Conservation (phyloP, 2,888 invertebrate genomes). For the Bombylius major region DNA sequence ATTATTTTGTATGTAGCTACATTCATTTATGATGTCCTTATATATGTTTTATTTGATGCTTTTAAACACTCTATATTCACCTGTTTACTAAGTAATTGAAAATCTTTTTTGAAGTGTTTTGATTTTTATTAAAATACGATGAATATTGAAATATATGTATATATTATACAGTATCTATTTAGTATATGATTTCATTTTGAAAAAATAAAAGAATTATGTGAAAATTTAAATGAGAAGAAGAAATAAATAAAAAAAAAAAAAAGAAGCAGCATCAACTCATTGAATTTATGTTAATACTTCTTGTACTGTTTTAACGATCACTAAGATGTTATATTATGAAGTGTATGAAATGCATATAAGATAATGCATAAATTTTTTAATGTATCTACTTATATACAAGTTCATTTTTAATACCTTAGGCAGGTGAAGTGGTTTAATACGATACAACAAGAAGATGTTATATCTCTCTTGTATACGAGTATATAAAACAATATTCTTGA, state of each 20-base stretch:
- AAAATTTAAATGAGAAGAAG: not conserved
- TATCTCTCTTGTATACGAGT: no score
- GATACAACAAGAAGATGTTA: not conserved
- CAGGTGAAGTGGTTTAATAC: constrained; percentile 7
- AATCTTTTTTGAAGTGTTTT: not conserved
- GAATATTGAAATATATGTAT: not conserved
- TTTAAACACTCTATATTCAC: not conserved
- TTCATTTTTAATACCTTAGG: not conserved
- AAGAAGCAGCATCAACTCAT: not conserved
- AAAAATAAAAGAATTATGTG: not conserved
- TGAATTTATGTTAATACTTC: not conserved
- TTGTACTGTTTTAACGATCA: no score
- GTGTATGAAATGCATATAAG: no score
- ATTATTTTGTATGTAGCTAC: no score
- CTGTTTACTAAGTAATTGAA: not conserved
- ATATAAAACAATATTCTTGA: no score
- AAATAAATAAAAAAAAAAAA: not conserved
- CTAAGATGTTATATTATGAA: no score
- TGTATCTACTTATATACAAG: no score
- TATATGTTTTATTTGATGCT: not conserved
- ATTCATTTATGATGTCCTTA: no score
- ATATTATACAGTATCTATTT: no score
- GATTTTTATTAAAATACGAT: not conserved
- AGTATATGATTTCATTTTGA: not conserved
- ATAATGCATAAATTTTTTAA: no score